Evolutionary conservation across 2,797 vertebrate species (phyloP).

Genomic region (Pampus argenteus): DNA sequence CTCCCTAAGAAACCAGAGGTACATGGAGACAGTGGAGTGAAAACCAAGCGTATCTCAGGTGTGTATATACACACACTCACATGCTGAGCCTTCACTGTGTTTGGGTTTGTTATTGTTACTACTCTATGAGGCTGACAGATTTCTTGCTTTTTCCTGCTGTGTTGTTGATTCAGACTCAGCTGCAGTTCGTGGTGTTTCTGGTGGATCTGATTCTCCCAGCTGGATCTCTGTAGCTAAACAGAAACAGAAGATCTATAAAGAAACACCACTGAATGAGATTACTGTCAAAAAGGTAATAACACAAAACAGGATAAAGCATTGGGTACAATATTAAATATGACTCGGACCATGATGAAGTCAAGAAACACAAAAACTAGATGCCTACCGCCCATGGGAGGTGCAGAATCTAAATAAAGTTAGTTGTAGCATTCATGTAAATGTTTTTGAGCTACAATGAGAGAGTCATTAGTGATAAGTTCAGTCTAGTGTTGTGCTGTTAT

Average conservation of each 20-base stretch:
- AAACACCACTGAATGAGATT: conserved; percentile 78
- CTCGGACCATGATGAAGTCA: too few relatives aligned
- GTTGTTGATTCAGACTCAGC: conserved; percentile 66
- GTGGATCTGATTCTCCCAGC: conserved; percentile 74
- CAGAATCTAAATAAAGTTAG: not conserved
- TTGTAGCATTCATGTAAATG: too few relatives aligned
- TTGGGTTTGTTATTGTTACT: not conserved
- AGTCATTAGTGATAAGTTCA: not conserved
- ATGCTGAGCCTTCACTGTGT: not conserved
- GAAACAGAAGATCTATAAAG: conserved; percentile 88
- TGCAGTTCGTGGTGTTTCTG: conserved; percentile 33
- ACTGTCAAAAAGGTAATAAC: conserved; percentile 66
- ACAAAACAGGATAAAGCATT: not conserved
- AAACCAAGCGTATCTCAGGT: conserved; percentile 69
- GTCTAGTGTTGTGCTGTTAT: not conserved
- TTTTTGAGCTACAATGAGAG: too few relatives aligned
- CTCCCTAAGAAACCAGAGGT: conserved; percentile 73
- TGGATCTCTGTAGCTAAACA: conserved; percentile 91
- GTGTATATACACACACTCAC: not conserved
- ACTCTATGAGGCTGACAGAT: not conserved
- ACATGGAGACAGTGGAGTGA: conserved; percentile 72
- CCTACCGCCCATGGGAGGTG: not conserved
- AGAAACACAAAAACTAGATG: not conserved
- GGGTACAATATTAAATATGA: not conserved
- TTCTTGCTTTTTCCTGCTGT: not conserved